Conservation (phyloP, 37 sponge, comb jelly and placozoan genomes). For the Ephydatia muelleri region DNA sequence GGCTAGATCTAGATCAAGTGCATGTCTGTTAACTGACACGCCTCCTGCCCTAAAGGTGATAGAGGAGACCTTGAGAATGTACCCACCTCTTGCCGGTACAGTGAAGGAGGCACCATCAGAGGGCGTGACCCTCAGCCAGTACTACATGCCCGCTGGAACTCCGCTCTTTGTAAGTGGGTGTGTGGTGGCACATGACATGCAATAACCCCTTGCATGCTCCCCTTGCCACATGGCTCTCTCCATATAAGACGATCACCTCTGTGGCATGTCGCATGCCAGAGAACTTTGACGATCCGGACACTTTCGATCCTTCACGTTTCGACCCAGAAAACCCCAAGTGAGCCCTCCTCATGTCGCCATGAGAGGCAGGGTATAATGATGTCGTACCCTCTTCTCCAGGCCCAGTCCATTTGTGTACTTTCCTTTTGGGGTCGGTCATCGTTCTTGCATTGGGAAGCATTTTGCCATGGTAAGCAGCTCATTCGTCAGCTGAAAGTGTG, state of each 20-base stretch:
- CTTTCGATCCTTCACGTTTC: slow-evolving; percentile 17
- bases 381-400: slow-evolving; percentile 1
- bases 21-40: background rate
- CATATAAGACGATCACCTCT: background rate
- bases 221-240: background rate
- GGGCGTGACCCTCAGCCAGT: slow-evolving; percentile 2
- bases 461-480: slow-evolving; percentile 33
- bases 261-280: background rate
- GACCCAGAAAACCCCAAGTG: slow-evolving; percentile 9
- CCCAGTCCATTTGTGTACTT: slow-evolving; percentile 34
- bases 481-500: no score
- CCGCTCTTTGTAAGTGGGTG: background rate
- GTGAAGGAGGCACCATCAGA: background rate
- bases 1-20: background rate
- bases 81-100: slow-evolving; percentile 9
- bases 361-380: background rate
- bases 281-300: slow-evolving; percentile 11
- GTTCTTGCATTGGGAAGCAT: slow-evolving; percentile 27
- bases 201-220: background rate
- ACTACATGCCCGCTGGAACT: slow-evolving; percentile 10
- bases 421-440: slow-evolving; percentile 21
- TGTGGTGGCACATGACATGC: background rate
- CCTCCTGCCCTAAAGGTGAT: slow-evolving; percentile 3
- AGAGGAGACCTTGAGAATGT: slow-evolving; percentile 24
- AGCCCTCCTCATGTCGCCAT: background rate